Conservation (phyloP, 2,113 vertebrate species). For the Symphodus melops region DNA sequence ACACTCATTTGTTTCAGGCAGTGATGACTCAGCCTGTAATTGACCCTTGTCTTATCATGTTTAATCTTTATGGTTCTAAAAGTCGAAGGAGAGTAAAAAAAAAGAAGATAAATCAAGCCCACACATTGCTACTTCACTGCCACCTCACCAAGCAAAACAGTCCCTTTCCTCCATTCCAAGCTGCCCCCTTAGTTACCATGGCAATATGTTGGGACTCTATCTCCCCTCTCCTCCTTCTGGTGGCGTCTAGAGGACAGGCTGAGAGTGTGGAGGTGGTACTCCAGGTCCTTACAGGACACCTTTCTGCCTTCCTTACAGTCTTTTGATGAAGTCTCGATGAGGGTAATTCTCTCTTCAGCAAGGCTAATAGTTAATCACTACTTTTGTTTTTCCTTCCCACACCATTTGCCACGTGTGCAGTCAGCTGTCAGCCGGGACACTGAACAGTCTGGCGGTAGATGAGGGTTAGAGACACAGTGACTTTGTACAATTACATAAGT, state of each 20-base stretch:
- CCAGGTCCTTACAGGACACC: conserved; percentile 29
- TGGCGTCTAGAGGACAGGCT: not conserved
- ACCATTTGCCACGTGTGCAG: not conserved
- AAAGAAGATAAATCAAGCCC: not conserved
- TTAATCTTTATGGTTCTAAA: not conserved
- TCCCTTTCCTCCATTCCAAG: not conserved
- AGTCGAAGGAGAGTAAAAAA: not conserved
- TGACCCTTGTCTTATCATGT: conserved; percentile 1
- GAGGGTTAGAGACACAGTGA: conserved; percentile 1
- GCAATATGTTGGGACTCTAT: conserved; percentile 1
- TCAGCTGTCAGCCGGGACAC: conserved; percentile 1
- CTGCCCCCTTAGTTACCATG: conserved; percentile 17
- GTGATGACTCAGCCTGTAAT: conserved; percentile 9
- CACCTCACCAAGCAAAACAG: not conserved
- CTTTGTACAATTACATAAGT: not conserved
- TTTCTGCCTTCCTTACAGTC: conserved; percentile 14
- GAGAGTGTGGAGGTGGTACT: conserved; percentile 17
- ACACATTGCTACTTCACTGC: not conserved
- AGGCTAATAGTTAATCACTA: conserved; percentile 18
- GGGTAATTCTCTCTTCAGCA: conserved; percentile 53
- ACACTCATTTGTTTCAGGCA: not conserved
- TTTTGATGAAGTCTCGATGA: not conserved
- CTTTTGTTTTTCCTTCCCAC: conserved; percentile 19
- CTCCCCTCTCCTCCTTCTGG: not conserved
- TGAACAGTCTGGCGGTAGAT: not conserved